Conservation (phyloP, 2,113 vertebrate species). For the Nesogale talazaci region DNA sequence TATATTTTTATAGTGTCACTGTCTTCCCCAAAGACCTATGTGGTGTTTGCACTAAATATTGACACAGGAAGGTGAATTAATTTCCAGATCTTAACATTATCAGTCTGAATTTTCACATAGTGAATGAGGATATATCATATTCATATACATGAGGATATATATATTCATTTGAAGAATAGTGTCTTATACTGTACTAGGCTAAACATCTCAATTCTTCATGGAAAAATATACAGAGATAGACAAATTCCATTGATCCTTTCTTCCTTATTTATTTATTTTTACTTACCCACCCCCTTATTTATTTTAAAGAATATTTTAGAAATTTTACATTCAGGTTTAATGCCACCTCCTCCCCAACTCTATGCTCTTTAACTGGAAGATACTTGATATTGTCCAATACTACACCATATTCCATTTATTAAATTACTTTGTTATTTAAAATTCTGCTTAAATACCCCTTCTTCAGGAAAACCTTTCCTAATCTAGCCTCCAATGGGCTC, state of each 20-base stretch:
- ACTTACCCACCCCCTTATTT: too few relatives aligned
- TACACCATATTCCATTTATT: background rate
- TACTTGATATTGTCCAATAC: background rate
- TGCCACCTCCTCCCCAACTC: background rate
- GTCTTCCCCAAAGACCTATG: too few relatives aligned
- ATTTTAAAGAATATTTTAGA: background rate
- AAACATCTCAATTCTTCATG: background rate
- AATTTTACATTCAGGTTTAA: background rate
- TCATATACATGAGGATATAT: too few relatives aligned
- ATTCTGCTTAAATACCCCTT: background rate
- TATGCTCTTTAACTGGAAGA: background rate
- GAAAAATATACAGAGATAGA: background rate
- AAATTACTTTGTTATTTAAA: background rate
- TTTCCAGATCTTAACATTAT: too few relatives aligned
- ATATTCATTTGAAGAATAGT: background rate
- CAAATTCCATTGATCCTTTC: background rate
- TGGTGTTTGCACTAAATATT: too few relatives aligned
- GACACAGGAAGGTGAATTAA: too few relatives aligned
- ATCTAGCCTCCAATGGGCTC: background rate
- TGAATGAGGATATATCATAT: background rate
- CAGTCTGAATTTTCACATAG: conserved; percentile 11
- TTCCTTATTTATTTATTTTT: conserved; percentile 13
- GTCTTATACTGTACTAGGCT: background rate
- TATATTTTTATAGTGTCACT: background rate
- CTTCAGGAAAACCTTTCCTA: background rate